phyloP scores from a whole-genome alignment of 2,888 invertebrate genomes.

The Caenorhabditis japonica region DNA sequence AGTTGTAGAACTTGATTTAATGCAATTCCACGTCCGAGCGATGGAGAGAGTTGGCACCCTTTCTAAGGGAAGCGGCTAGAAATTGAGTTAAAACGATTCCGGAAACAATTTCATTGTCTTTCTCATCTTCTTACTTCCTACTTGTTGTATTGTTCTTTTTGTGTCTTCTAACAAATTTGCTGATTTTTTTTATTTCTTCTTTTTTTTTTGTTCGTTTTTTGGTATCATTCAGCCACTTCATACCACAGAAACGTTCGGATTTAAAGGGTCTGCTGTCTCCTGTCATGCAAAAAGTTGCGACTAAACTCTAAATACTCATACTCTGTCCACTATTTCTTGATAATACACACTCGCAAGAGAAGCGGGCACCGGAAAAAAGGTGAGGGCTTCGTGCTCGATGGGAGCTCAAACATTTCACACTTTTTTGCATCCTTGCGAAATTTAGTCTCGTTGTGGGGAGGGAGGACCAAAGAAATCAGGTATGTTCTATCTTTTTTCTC shows the following conservation, averaged over 20 bases:
- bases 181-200: constrained; percentile 26
- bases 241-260: constrained; percentile 12
- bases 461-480: constrained; percentile 42
- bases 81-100: constrained; percentile 41
- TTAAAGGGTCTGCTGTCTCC: too few relatives aligned
- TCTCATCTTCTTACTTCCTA: constrained; percentile 29
- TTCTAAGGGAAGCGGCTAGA: constrained; percentile 20
- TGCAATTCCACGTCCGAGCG: constrained; percentile 28
- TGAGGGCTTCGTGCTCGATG: constrained; percentile 47
- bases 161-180: background rate
- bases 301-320: constrained; percentile 49
- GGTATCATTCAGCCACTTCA: background rate
- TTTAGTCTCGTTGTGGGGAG: constrained; percentile 40
- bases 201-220: constrained; percentile 1
- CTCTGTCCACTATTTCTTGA: constrained; percentile 51
- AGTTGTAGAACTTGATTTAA: constrained; percentile 42
- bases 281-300: constrained; percentile 42
- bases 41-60: constrained; percentile 33
- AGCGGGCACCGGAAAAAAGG: constrained; percentile 54
- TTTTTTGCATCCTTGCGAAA: constrained; percentile 53
- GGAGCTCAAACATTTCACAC: constrained; percentile 53
- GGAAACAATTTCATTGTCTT: constrained; percentile 45
- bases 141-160: constrained; percentile 37
- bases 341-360: constrained; percentile 49
- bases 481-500: constrained; percentile 6